These are phyloP conservation scores for Todiramphus chloris DNA, from an alignment of 2,113 vertebrate genomes.

Conservation along the genomic window DNA sequence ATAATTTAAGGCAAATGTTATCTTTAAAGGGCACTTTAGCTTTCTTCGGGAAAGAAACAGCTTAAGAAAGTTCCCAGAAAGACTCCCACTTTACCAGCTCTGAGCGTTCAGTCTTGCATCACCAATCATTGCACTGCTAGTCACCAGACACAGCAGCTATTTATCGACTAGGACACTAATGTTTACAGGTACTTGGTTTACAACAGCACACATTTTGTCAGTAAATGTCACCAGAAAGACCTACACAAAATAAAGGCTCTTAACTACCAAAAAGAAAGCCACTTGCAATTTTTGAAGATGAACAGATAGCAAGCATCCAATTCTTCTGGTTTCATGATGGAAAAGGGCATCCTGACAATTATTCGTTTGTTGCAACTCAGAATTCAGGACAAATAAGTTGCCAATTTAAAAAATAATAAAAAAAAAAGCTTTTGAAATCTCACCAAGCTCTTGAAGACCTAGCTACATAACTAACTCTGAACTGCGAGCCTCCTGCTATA, in stretches of 20 bases:
- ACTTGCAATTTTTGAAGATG: conserved; percentile 12
- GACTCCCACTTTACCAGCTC: background rate
- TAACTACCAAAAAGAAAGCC: conserved; percentile 46
- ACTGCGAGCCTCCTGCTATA: background rate
- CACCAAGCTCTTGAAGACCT: background rate
- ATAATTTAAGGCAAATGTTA: conserved; percentile 52
- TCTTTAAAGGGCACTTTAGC: conserved; percentile 61
- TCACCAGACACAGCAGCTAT: background rate
- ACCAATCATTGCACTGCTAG: conserved; percentile 39
- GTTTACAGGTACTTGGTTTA: background rate
- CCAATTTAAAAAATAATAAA: background rate
- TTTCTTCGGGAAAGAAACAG: conserved; percentile 35
- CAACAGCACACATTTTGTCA: conserved; percentile 7
- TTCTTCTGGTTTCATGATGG: background rate
- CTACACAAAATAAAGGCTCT: conserved; percentile 35
- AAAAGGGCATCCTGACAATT: background rate
- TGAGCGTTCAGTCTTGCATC: background rate
- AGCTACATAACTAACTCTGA: background rate
- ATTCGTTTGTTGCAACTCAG: background rate
- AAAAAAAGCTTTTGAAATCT: background rate
- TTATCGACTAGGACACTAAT: background rate
- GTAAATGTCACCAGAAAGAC: conserved; percentile 42
- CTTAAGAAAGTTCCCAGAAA: background rate
- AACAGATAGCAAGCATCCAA: background rate
- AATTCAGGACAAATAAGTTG: background rate